A percentile compares a stretch with the other conserved stretches of the same genome.
These are phyloP conservation scores for Andricus quercusramuli DNA, from an alignment of 2,888 invertebrate genomes.

Conservation along the genomic window DNA sequence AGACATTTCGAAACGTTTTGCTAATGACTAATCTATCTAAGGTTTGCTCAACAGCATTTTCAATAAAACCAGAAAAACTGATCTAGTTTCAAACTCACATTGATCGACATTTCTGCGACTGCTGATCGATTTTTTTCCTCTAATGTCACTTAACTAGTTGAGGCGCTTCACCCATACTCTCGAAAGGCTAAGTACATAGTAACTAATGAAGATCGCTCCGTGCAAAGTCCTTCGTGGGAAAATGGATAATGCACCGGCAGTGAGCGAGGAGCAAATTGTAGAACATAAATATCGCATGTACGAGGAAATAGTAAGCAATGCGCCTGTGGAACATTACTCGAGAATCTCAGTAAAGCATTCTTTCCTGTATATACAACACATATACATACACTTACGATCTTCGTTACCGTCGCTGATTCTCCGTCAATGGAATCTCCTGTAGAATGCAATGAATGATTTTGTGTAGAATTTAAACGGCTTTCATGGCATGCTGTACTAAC, in stretches of 20 bases:
- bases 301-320: conserved; percentile 37
- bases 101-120: conserved; percentile 9
- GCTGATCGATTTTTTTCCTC: neutral
- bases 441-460: conserved; percentile 37
- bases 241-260: conserved; percentile 21
- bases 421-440: conserved; percentile 31
- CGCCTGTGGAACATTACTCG: conserved; percentile 29
- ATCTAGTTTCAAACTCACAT: conserved; percentile 1
- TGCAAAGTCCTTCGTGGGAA: conserved; percentile 32
- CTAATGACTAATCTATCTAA: too few species aligned
- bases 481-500: conserved; percentile 2
- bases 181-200: neutral
- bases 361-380: neutral
- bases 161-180: neutral
- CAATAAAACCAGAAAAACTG: neutral
- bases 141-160: conserved; percentile 11
- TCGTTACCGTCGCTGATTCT: conserved; percentile 37
- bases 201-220: conserved; percentile 36
- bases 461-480: conserved; percentile 7
- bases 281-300: conserved; percentile 36
- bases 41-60: too few species aligned
- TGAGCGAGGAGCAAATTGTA: conserved; percentile 36
- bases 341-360: conserved; percentile 36
- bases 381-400: conserved; percentile 1
- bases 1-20: too few species aligned